These are phyloP conservation scores for Hipparchia sbordonii DNA, from an alignment of 2,888 invertebrate genomes.

Conservation along the genomic window DNA sequence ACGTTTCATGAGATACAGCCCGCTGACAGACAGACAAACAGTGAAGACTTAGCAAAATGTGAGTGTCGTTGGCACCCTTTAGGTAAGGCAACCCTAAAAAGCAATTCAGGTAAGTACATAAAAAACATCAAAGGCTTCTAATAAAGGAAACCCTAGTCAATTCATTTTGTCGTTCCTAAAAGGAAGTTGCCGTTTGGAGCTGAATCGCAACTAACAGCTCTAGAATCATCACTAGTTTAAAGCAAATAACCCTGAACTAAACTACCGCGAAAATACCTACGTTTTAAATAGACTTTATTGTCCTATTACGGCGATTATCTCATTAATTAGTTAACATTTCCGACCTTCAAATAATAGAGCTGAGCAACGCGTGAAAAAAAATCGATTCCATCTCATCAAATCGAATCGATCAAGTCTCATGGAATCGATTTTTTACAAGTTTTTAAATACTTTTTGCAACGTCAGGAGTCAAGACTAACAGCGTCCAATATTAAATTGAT, in stretches of 20 bases:
- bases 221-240: conserved; percentile 53
- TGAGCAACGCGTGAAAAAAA: not conserved
- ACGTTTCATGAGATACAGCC: no score
- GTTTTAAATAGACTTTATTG: conserved; percentile 19
- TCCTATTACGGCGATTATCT: conserved; percentile 12
- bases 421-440: not conserved
- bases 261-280: conserved; percentile 44
- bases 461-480: not conserved
- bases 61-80: no score
- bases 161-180: conserved; percentile 54
- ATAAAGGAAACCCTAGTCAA: conserved; percentile 42
- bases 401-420: not conserved
- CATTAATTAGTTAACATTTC: conserved; percentile 11
- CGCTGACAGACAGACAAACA: no score
- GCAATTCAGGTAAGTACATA: no score
- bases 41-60: no score
- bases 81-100: no score
- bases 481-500: no score
- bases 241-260: conserved; percentile 52
- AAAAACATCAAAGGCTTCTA: conserved; percentile 2
- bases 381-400: not conserved
- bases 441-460: not conserved
- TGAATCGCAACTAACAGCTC: conserved; percentile 57
- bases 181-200: conserved; percentile 66
- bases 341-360: conserved; percentile 4